phyloP scores from a whole-genome alignment of 2,797 vertebrate species.

The Buceros bicornis region DNA sequence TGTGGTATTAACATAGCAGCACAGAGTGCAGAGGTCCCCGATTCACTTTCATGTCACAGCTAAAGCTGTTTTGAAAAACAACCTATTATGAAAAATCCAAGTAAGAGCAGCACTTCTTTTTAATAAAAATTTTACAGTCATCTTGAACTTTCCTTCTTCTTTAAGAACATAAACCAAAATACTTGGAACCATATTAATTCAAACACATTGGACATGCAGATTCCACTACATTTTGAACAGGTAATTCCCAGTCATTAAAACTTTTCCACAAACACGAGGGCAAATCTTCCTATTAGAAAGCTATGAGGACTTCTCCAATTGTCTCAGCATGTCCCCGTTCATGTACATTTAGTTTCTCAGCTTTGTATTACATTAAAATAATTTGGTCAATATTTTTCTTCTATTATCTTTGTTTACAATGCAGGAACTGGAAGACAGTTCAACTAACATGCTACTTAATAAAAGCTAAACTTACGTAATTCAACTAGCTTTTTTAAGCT shows the following conservation, averaged over 20 bases:
- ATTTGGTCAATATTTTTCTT: background rate
- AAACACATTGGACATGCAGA: background rate
- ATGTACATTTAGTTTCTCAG: background rate
- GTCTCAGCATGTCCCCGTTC: background rate
- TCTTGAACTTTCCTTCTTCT: background rate
- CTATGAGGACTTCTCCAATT: background rate
- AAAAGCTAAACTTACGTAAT: background rate
- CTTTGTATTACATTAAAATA: background rate
- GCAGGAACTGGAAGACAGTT: background rate
- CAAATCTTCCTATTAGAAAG: background rate
- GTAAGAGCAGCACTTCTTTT: background rate
- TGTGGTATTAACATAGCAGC: background rate
- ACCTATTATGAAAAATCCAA: background rate
- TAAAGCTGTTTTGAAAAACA: background rate
- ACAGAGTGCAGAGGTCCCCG: background rate
- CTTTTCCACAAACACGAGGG: background rate
- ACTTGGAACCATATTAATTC: background rate
- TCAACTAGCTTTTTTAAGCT: background rate
- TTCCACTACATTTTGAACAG: background rate
- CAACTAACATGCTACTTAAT: background rate
- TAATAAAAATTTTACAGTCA: background rate
- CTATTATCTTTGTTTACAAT: background rate
- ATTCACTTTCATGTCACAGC: background rate
- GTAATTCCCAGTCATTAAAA: background rate
- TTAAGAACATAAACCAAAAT: background rate